phyloP scores from a whole-genome alignment of 2,797 vertebrate genomes.

The Otus scops region DNA sequence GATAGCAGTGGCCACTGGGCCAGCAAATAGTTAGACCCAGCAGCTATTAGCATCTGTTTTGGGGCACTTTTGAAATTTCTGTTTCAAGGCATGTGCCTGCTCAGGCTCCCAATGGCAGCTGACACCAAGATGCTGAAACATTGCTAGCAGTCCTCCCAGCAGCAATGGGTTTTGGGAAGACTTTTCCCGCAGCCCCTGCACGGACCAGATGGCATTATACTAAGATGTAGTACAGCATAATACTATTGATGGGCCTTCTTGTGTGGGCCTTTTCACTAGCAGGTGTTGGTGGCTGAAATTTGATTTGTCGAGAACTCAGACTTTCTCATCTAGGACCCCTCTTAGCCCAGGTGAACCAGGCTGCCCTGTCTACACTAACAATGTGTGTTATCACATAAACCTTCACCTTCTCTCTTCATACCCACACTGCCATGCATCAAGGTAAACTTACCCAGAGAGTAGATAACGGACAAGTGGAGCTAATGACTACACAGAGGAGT shows the following conservation, averaged over 20 bases:
- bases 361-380: neutral
- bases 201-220: accelerated
- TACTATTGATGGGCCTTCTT: accelerated
- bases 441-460: neutral
- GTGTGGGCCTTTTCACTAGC: neutral
- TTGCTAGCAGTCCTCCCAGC: neutral
- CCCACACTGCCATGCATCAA: accelerated
- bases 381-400: neutral
- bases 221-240: accelerated
- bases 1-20: neutral
- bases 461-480: accelerated
- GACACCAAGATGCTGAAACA: accelerated
- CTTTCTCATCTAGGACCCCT: neutral
- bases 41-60: neutral
- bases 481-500: neutral
- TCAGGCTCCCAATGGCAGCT: accelerated
- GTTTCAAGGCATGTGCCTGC: neutral
- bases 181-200: neutral
- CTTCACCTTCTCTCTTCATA: accelerated
- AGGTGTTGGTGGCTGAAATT: neutral
- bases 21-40: neutral
- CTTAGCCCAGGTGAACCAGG: neutral
- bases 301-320: neutral
- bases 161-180: accelerated
- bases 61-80: neutral